phyloP scores from a whole-genome alignment of 2,888 invertebrate species.

The Thereva unica region DNA sequence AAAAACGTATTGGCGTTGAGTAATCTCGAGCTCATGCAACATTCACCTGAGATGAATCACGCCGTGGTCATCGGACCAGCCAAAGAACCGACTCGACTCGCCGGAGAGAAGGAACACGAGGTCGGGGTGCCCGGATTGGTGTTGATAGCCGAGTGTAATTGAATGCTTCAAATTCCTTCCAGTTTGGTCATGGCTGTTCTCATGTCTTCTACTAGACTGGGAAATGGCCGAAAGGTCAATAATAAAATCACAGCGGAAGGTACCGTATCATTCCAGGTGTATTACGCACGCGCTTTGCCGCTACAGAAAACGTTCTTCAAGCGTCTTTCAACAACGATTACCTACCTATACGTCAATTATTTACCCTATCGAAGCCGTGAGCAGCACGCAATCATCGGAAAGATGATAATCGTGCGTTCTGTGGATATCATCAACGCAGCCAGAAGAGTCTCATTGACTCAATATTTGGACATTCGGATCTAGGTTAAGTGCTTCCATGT shows the following conservation, averaged over 20 bases:
- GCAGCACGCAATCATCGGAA: conserved; percentile 12
- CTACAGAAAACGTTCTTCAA: conserved; percentile 2
- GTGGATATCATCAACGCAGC: conserved; percentile 8
- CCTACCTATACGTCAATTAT: conserved; percentile 26
- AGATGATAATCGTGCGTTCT: conserved; percentile 10
- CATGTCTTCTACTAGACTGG: neutral
- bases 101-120: neutral
- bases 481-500: conserved; percentile 23
- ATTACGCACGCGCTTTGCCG: conserved; percentile 3
- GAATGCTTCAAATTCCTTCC: conserved; percentile 6
- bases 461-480: conserved; percentile 29
- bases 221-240: conserved; percentile 2
- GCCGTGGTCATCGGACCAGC: neutral
- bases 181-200: conserved; percentile 3
- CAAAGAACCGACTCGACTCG: neutral
- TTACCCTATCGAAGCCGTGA: conserved; percentile 9
- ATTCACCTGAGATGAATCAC: conserved; percentile 29
- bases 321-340: conserved; percentile 17
- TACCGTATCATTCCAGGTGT: conserved; percentile 6
- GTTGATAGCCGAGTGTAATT: too few relatives aligned
- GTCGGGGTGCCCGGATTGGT: conserved; percentile 3
- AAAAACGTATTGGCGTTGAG: conserved; percentile 3
- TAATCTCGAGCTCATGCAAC: conserved; percentile 13
- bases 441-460: conserved; percentile 27
- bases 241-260: neutral